Evolutionary conservation across 1,140 invertebrate genomes (phyloP).

Genomic region (Philotrypesis tridentata): DNA sequence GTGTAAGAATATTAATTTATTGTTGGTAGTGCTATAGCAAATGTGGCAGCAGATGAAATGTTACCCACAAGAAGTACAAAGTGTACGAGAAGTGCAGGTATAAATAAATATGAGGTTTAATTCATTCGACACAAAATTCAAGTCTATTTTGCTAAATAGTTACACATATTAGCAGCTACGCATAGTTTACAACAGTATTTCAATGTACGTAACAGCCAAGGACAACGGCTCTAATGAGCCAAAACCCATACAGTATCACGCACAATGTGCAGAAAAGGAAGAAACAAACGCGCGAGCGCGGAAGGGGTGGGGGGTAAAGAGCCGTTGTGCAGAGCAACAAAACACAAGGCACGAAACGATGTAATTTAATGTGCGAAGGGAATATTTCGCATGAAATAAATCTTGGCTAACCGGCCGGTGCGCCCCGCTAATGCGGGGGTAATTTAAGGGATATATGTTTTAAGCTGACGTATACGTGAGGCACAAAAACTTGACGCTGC

Average conservation of each 20-base stretch:
- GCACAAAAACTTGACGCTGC: constrained; percentile 62
- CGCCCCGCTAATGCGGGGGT: constrained; percentile 69
- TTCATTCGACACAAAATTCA: no score
- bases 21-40: no score
- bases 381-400: constrained; percentile 73
- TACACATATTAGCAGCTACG: background rate
- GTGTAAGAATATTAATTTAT: no score
- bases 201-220: background rate
- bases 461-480: constrained; percentile 68
- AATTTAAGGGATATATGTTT: constrained; percentile 71
- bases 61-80: no score
- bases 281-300: background rate
- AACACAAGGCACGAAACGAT: constrained; percentile 42
- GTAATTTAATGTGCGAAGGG: constrained; percentile 66
- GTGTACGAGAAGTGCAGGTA: no score
- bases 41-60: no score
- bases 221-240: constrained; percentile 13
- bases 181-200: background rate
- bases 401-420: constrained; percentile 67
- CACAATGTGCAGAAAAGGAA: background rate
- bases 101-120: no score
- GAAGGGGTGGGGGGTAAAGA: background rate
- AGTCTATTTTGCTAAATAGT: no score
- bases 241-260: background rate
- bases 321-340: background rate